Base-by-base conservation (phyloP, 2,888 invertebrate genomes). In the Chironomus riparius region DNA sequence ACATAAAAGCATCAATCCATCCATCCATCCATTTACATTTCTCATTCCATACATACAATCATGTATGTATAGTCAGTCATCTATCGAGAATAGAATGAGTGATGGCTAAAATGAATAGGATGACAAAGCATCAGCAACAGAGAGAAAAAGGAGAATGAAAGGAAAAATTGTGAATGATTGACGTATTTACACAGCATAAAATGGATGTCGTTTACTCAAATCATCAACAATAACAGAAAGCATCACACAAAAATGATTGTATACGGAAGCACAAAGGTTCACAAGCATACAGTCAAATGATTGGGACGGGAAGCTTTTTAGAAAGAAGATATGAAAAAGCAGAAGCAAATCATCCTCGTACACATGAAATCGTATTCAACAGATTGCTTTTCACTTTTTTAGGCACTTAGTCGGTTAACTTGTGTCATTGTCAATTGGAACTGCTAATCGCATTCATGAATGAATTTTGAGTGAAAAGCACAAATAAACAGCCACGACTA, bases 141-240 rank as follows among this genome's bases (percentile, higher is more conserved):
- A 56, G 56, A 21, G 21, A 7, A 4, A 13, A 65, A 21, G 21
- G 22, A 21, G 65, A 18, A 65, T 24, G 65, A 65, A 65, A 21
- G 56, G 56, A 56, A 56, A 24, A 56, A 18, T 56, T 56, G 56
- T 56, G 56, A 56, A 22, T 65, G 65, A 65, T 65, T 65, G 65
- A 65, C 65, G 65, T 65, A 65, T 65, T 65, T 65, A 65, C 65
- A 65, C 65, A 65, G 65, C 65, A 65, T 65, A 65, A 65, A 65
- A 65, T 65, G 65, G 65, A 24, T 65, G 65, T 65, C 65, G 65
- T 65, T 65, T 65, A 65, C 24, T 65, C 65, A 65, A 56, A 56
- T 56, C 56, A 56, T 56, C 56, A 56, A 56, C 56, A 56, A 56
- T 18, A 56, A 56, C 56, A 56, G 56, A 18, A 56, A 18, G 38